Evolutionary conservation across 1,140 invertebrate genomes (phyloP).

Genomic region (Acromyrmex heyeri): DNA sequence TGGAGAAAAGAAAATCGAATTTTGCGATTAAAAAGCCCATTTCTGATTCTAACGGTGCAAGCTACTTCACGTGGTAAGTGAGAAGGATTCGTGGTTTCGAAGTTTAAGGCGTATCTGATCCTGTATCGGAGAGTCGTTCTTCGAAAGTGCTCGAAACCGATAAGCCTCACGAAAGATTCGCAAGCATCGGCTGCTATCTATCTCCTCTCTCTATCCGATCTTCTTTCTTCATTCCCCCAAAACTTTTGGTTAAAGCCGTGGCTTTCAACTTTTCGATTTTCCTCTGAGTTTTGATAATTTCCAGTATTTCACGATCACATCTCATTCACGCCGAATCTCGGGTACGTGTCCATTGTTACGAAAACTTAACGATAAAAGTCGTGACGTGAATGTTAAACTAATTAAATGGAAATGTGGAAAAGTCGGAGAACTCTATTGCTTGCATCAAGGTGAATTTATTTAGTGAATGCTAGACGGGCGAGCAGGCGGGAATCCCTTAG

Average conservation of each 20-base stretch:
- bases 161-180: conserved; percentile 57
- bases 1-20: conserved; percentile 48
- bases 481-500: conserved; percentile 28
- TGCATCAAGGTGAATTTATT: conserved; percentile 43
- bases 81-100: conserved; percentile 58
- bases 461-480: conserved; percentile 16
- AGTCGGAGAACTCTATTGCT: neutral
- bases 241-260: conserved; percentile 43
- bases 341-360: conserved; percentile 30
- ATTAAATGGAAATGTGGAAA: conserved; percentile 28
- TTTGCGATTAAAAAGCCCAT: conserved; percentile 51
- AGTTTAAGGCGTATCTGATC: conserved; percentile 53
- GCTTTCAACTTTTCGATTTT: conserved; percentile 44
- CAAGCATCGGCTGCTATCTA: conserved; percentile 17
- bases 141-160: conserved; percentile 46
- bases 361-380: conserved; percentile 13
- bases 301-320: neutral
- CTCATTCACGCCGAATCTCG: neutral
- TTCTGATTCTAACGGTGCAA: conserved; percentile 28
- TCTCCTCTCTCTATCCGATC: neutral
- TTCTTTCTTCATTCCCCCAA: conserved; percentile 17
- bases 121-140: conserved; percentile 47
- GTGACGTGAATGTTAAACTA: conserved; percentile 46
- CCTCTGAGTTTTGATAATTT: conserved; percentile 22
- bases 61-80: conserved; percentile 47